phyloP scores from a whole-genome alignment of 2,797 vertebrate genomes.

The Scolopax bukidnonensis region DNA sequence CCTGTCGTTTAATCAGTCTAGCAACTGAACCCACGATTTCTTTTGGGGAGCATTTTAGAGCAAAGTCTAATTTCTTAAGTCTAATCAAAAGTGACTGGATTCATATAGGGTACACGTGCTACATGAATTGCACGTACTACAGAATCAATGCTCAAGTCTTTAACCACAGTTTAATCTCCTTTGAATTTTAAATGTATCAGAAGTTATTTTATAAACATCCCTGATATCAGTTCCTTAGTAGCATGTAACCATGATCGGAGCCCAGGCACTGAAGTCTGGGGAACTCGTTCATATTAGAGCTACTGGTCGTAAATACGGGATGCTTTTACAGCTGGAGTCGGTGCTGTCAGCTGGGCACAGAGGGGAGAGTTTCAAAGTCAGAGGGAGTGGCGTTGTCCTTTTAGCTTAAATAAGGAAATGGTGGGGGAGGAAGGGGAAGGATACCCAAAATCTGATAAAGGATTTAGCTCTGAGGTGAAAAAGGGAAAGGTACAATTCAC shows the following conservation, averaged over 20 bases:
- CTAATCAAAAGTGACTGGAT: background rate
- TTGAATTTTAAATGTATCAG: background rate
- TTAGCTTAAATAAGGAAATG: background rate
- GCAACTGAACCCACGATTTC: background rate
- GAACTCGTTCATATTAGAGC: background rate
- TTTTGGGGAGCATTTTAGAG: background rate
- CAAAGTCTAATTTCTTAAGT: background rate
- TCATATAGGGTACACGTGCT: background rate
- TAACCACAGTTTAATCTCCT: background rate
- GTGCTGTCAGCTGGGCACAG: background rate
- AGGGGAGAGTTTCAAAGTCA: background rate
- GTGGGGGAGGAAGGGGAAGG: rapidly evolving
- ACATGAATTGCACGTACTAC: background rate
- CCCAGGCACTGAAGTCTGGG: background rate
- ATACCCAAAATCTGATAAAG: background rate
- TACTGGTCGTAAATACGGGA: background rate
- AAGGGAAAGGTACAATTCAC: background rate
- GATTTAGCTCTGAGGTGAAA: background rate
- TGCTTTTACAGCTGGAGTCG: background rate
- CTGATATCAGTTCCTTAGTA: background rate
- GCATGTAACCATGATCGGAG: background rate
- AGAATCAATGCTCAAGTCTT: background rate
- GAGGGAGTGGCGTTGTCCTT: background rate
- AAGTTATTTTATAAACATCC: background rate
- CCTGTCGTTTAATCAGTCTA: background rate